Conservation (phyloP, 2,113 vertebrate species). For the Hippoglossus stenolepis region DNA sequence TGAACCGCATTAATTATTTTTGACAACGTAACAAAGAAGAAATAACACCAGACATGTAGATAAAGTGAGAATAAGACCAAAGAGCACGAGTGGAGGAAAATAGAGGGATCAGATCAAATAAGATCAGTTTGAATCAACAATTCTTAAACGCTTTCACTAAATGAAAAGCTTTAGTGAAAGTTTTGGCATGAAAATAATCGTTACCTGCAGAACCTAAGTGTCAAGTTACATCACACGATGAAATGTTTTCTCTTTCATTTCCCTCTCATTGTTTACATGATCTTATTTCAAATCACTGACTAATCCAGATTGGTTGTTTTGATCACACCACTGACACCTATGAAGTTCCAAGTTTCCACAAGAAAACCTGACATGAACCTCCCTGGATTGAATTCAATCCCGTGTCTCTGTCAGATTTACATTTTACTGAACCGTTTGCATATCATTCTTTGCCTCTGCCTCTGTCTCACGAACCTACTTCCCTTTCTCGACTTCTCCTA, state of each 20-base stretch:
- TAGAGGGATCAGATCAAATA: too few species aligned
- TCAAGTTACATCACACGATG: background rate
- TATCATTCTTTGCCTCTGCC: background rate
- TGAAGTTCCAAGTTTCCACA: background rate
- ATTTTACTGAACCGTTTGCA: background rate
- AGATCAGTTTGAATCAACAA: too few species aligned
- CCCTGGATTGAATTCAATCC: background rate
- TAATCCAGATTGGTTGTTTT: too few species aligned
- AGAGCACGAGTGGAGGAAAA: too few species aligned
- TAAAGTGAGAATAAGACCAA: background rate
- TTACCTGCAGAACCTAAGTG: background rate
- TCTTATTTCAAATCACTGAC: too few species aligned
- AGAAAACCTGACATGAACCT: background rate
- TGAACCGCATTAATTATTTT: too few species aligned
- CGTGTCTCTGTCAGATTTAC: background rate
- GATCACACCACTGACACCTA: too few species aligned
- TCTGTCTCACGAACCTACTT: background rate
- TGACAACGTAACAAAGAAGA: too few species aligned
- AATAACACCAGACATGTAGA: too few species aligned
- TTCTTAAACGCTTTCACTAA: background rate
- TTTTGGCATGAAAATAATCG: background rate
- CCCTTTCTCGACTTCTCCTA: background rate
- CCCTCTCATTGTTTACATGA: too few species aligned
- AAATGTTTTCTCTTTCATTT: too few species aligned
- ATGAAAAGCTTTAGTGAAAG: background rate